phyloP scores from a whole-genome alignment of 1,140 invertebrate species.

The Nephila pilipes region DNA sequence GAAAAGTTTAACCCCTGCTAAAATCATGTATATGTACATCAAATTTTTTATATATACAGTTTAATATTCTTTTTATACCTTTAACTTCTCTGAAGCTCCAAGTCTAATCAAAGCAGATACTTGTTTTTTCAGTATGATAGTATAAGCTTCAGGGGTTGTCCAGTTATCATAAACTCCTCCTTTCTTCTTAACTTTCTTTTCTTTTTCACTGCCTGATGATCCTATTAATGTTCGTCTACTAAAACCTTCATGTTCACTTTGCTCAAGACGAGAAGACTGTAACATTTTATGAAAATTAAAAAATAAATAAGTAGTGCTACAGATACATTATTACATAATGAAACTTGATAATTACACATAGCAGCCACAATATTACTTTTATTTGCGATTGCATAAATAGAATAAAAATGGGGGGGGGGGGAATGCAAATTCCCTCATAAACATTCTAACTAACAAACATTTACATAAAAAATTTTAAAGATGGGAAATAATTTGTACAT shows the following conservation, averaged over 20 bases:
- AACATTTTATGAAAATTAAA: neutral
- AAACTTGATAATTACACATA: no score
- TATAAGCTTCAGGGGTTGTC: slow-evolving; percentile 22
- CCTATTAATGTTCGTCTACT: neutral
- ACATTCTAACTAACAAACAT: no score
- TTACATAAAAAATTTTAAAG: no score
- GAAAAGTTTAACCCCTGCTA: no score
- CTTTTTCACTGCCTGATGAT: neutral
- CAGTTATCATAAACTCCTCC: slow-evolving; percentile 4
- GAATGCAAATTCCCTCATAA: no score
- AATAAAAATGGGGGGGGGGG: no score
- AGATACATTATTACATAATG: neutral
- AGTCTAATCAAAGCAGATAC: slow-evolving; percentile 30
- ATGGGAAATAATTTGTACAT: no score
- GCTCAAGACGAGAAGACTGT: neutral
- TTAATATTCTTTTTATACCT: no score
- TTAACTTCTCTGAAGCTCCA: slow-evolving; percentile 45
- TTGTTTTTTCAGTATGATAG: slow-evolving; percentile 43
- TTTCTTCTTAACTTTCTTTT: neutral
- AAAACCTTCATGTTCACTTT: neutral
- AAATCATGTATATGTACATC: no score
- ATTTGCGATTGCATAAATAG: no score
- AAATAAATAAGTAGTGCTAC: neutral
- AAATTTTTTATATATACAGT: no score
- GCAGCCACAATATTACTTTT: neutral